Evolutionary conservation across 2,888 invertebrate species (phyloP), one percentile per base, ranked within the genome.

Genomic region (Dermolepida albohirtum): DNA sequence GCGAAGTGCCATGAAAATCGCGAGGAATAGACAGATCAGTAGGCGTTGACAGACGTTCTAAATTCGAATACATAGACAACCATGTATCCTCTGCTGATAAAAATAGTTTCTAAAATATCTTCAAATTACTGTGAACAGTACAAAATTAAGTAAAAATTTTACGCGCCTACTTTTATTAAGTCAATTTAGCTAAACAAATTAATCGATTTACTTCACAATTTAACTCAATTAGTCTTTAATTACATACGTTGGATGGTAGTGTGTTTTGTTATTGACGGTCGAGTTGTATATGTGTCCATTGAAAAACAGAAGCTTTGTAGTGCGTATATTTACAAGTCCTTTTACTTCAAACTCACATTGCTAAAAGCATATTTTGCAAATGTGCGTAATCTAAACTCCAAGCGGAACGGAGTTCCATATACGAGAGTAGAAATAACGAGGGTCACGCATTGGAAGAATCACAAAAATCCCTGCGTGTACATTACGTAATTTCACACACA

Each of bases 191-290:
- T 62, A n/a, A 34, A 62, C 17, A 12, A 12, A 59, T 59, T 27
- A 34, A 62, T 62, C 39, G 4, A 62, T 62, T 62, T 34, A 62
- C 22, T 34, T 17, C 34, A 39, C 12, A 34, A 62, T 47, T 62
- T 49, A 16, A 14, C 11, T 17, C 47, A 49, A 49, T 49, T 47
- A 16, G 7, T 29, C 27, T 29, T 34, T 55, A 55, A 55, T 41
- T 29, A 11, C 34, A 34, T 34, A 6, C 6, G 6, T 1, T 34
- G 34, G 10, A 34, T 6, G 6, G 6, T 6, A 34, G 10, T 1
- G 34, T 7, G 1, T 22, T 22, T 22, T 22, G 22, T 22, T 8
- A 6, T 34, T 34, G 34, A 34, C 34, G 6, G 34, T 34, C 34
- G 6, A 10, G 4, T 34, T 34, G 34, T 34, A 10, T 34, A 34